A percentile compares a stretch with the other conserved stretches of the same genome.
phyloP scores from a whole-genome alignment of 2,113 vertebrate species.

The Cyanoramphus novaezelandiae region DNA sequence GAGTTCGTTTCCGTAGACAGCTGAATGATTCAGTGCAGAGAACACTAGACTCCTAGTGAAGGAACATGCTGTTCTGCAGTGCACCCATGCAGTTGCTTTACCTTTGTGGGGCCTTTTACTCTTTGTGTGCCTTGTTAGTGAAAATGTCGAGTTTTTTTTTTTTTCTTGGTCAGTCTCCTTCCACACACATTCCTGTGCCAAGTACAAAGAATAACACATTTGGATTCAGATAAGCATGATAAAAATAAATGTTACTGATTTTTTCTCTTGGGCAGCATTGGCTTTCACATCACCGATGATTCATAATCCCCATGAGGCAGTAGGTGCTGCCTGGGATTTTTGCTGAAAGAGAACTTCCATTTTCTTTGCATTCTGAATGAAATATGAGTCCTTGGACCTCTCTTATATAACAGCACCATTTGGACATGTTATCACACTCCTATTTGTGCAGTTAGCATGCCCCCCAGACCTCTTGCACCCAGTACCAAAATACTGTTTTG shows the following conservation, averaged over 20 bases:
- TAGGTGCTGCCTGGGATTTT: constrained; percentile 2
- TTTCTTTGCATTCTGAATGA: constrained; percentile 26
- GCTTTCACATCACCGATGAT: constrained; percentile 20
- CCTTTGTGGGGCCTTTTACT: background rate
- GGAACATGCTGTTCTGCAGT: background rate
- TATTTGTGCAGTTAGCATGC: background rate
- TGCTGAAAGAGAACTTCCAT: background rate
- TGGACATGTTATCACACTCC: background rate
- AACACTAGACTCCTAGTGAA: background rate
- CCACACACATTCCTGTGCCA: background rate
- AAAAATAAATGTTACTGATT: constrained; percentile 12
- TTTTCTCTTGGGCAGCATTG: background rate
- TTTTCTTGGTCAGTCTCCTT: background rate
- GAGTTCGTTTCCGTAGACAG: background rate
- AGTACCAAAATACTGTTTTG: background rate
- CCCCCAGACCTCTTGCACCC: background rate
- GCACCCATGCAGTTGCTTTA: background rate
- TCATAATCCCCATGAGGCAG: background rate
- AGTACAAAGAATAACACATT: constrained; percentile 1
- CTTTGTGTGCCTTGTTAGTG: background rate
- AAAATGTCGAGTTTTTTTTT: background rate
- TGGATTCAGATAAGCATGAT: background rate
- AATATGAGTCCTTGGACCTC: background rate
- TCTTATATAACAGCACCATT: background rate
- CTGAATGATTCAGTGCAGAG: background rate